Conservation (phyloP, 2,888 invertebrate genomes). For the Eristalinus sepulchralis region DNA sequence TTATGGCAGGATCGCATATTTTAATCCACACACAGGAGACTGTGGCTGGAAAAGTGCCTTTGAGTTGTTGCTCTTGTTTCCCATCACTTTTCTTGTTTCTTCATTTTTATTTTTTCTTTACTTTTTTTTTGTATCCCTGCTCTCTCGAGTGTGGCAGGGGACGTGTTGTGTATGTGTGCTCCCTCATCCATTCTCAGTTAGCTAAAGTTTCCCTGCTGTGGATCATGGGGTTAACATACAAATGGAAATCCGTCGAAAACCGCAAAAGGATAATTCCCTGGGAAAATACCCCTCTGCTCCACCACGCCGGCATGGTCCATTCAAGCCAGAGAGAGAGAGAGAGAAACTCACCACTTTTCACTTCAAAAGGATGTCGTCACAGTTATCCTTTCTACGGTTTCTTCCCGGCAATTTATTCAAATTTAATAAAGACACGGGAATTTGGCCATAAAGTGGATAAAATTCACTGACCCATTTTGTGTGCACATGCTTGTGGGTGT, state of each 20-base stretch:
- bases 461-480: conserved; percentile 73
- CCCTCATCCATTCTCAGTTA: conserved; percentile 6
- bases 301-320: neutral
- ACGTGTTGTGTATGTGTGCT: neutral
- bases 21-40: conserved; percentile 39
- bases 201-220: neutral
- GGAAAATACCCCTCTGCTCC: conserved; percentile 29
- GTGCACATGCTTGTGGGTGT: neutral
- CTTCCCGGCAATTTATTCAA: conserved; percentile 73
- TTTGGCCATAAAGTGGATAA: conserved; percentile 73
- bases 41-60: conserved; percentile 20
- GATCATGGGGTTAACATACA: conserved; percentile 1
- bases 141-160: neutral
- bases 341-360: conserved; percentile 57
- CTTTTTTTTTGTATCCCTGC: neutral
- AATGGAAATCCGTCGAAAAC: conserved; percentile 53
- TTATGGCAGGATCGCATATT: conserved; percentile 42
- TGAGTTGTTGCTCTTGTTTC: conserved; percentile 7
- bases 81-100: neutral
- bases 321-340: conserved; percentile 36
- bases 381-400: conserved; percentile 60
- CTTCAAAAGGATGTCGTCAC: conserved; percentile 47
- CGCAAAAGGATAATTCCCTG: conserved; percentile 59
- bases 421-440: conserved; percentile 74
- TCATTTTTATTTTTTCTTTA: neutral